Evolutionary conservation across 2,888 invertebrate genomes (phyloP), one percentile per base, ranked within the genome.

Genomic region (Eristalis pertinax): DNA sequence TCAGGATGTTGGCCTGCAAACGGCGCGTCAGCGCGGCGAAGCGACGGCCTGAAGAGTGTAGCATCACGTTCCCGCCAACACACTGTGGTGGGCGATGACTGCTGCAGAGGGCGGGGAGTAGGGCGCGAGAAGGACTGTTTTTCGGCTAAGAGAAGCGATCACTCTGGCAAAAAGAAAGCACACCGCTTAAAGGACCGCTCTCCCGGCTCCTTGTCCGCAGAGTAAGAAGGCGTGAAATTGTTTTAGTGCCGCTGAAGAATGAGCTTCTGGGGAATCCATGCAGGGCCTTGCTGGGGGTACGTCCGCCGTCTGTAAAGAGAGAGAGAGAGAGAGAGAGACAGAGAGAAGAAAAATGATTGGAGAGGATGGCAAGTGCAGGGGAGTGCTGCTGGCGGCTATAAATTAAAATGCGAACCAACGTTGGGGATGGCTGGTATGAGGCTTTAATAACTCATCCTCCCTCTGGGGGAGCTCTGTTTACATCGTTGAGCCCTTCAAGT

Each of bases 211-310:
- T 50, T 68, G 68, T 62, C 63, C 67, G 35, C 43, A 65, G 73
- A 69, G 77, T 82, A 85, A 82, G 85, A 82, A 74, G 74, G 85
- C 78, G 73, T 82, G 85, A 86, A 86, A 86, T 82, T 86, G 85
- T 82, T 86, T 86, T 82, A 86, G 77, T 77, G 81, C 63, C 74
- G 73, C 50, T 65, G 26, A 70, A 74, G 63, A 81, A 85, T 43
- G 68, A 76, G 63, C 67, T 60, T 19, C 64, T 64, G 64, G 64
- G 19, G 60, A 29, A 60, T 60, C 7, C 35, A 35, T 32, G 65
- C 15, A 67, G 22, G 35, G 50, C 19, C 19, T 19, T 19, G 24
- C n/a, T 22, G 5, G 1, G 22, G 10, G 24, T n/a, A 26, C n/a
- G 3, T 58, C 5, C 22, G 26, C 26, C 26, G 26, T 43, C 19